Base-by-base conservation (phyloP, 2,888 invertebrate species). In the Lasiommata megera region DNA sequence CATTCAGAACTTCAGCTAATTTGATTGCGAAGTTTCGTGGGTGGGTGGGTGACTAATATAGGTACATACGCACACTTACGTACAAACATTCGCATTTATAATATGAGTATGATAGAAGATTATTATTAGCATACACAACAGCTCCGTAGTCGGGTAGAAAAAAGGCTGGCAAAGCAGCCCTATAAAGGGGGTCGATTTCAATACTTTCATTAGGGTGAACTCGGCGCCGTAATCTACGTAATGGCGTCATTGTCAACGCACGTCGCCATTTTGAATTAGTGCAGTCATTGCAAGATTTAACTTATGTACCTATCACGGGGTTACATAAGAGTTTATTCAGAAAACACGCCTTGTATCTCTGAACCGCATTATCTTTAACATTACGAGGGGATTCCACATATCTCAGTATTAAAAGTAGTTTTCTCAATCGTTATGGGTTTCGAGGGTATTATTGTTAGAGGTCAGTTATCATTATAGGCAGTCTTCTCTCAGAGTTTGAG, bases 231-330 rank as follows among this genome's bases (percentile, higher is more conserved):
- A 71, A 70, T 72, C 67, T 64, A 67, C 50, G 69, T 74, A 72
- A 73, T 73, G 72, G 72, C 67, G 67, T 65, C 68, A 73, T 73
- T 73, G 72, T 72, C 66, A 65, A 62, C 48, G 57, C 61, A 36
- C 61, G 64, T 56, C 68, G 68, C 71, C 68, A 69, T 70, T 69
- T 69, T 69, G 67, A 65, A 68, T 66, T 63, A 65, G 58, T 56
- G 62, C 61, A 52, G 58, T 56, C 58, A 56, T 61, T 53, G 41
- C 36, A 55, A 51, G 37, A 48, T 37, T 48, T 37, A 37, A 48
- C 37, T 9, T 48, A 37, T 37, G 23, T 37, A 48, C 11, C 14
- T 37, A 12, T 14, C 14, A 6, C 12, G 37, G 14, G 37, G 37
- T 43, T 12, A n/a, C 34, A n/a, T 3, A 36, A 34, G 7, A 18